A percentile compares a stretch with the other conserved stretches of the same genome.
Conservation (phyloP, 2,888 invertebrate species). For the Pristionchus japonicus region DNA sequence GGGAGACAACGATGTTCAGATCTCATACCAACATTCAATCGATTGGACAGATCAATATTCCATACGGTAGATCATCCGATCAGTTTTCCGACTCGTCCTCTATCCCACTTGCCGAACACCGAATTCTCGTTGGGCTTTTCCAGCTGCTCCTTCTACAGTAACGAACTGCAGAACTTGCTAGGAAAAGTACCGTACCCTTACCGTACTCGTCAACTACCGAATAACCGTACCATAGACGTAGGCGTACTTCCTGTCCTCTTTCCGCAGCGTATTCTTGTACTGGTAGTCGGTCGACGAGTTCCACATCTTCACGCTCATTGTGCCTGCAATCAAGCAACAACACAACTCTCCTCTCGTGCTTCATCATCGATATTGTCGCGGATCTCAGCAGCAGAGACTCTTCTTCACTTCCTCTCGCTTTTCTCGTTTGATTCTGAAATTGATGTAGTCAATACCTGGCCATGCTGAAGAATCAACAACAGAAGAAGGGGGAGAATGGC, state of each 20-base stretch:
- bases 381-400: too few species aligned
- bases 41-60: not conserved
- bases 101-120: conserved; percentile 61
- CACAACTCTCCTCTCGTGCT: too few species aligned
- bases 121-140: conserved; percentile 55
- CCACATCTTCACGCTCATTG: conserved; percentile 71
- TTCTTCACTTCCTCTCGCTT: too few species aligned
- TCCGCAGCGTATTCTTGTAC: conserved; percentile 71
- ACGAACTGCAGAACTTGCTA: conserved; percentile 49
- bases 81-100: conserved; percentile 51
- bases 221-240: conserved; percentile 66
- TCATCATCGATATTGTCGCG: too few species aligned
- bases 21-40: too few species aligned
- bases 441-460: too few species aligned
- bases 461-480: too few species aligned
- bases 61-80: not conserved
- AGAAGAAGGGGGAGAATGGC: too few species aligned
- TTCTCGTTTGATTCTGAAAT: too few species aligned
- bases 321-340: conserved; percentile 52
- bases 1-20: too few species aligned
- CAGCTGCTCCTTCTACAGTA: conserved; percentile 57
- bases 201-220: not conserved
- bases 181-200: too few species aligned
- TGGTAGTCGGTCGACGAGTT: conserved; percentile 57
- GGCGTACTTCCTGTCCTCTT: conserved; percentile 73